A percentile compares a stretch with the other conserved stretches of the same genome.
Evolutionary conservation across 2,113 vertebrate species (phyloP).

Genomic region (Actenoides hombroni): DNA sequence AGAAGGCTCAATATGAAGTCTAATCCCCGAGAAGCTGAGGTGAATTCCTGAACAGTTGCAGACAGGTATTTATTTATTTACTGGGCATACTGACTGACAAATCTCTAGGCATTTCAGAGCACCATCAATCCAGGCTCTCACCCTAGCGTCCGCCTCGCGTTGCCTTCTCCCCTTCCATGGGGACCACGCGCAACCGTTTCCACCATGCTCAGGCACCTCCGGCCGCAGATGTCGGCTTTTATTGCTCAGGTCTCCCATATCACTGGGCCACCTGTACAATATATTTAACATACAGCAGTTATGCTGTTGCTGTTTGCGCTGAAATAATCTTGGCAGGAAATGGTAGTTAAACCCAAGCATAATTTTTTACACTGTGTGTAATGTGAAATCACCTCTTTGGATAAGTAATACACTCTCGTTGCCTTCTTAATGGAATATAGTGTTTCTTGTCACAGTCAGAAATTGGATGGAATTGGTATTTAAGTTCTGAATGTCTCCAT

Average conservation of each 20-base stretch:
- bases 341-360: not conserved
- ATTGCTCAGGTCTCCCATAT: slow-evolving; percentile 63
- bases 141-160: not conserved
- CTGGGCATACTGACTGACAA: not conserved
- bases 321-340: slow-evolving; percentile 47
- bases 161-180: slow-evolving; percentile 1
- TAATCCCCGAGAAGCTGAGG: not conserved
- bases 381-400: slow-evolving; percentile 37
- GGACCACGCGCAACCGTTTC: slow-evolving; percentile 15
- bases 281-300: slow-evolving; percentile 57
- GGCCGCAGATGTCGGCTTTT: slow-evolving; percentile 67
- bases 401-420: not conserved
- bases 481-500: not conserved
- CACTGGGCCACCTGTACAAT: slow-evolving; percentile 74
- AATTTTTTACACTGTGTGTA: slow-evolving; percentile 2
- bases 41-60: not conserved
- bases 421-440: not conserved
- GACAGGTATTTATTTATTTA: not conserved
- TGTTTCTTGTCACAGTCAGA: not conserved
- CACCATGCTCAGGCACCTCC: not conserved
- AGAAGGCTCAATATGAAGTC: not conserved
- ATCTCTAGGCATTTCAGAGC: not conserved
- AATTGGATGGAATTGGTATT: not conserved
- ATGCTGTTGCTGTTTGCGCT: slow-evolving; percentile 35
- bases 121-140: not conserved